These are phyloP conservation scores for Smithornis capensis DNA, from an alignment of 2,113 vertebrate genomes.

Conservation along the genomic window DNA sequence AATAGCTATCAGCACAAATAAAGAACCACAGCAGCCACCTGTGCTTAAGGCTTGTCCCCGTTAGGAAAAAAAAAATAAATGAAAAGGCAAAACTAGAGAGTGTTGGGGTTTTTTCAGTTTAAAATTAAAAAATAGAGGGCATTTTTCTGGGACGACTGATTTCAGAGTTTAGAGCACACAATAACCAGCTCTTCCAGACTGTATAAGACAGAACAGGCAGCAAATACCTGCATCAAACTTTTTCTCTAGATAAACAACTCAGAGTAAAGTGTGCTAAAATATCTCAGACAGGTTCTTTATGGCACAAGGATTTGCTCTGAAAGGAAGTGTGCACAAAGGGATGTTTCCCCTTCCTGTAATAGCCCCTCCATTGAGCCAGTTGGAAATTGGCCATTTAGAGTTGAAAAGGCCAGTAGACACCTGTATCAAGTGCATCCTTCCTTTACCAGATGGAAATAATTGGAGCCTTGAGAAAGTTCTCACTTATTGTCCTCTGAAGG, in stretches of 20 bases:
- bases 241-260: background rate
- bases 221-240: background rate
- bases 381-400: constrained; percentile 35
- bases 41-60: background rate
- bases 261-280: background rate
- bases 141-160: background rate
- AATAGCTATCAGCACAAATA: constrained; percentile 44
- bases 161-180: background rate
- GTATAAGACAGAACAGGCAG: background rate
- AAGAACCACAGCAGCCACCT: constrained; percentile 41
- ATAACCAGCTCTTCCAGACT: background rate
- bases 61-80: background rate
- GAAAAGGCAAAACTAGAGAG: background rate
- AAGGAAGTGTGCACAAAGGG: background rate
- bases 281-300: background rate
- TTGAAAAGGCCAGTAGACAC: constrained; percentile 44
- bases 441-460: constrained; percentile 15
- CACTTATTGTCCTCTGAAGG: background rate
- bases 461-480: constrained; percentile 14
- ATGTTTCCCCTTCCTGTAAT: background rate
- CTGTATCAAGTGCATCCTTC: constrained; percentile 46
- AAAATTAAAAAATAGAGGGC: background rate
- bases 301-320: background rate
- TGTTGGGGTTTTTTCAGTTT: background rate
- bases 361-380: background rate